These are phyloP conservation scores for Habropoda laboriosa DNA, from an alignment of 1,140 invertebrate species.

Conservation along the genomic window DNA sequence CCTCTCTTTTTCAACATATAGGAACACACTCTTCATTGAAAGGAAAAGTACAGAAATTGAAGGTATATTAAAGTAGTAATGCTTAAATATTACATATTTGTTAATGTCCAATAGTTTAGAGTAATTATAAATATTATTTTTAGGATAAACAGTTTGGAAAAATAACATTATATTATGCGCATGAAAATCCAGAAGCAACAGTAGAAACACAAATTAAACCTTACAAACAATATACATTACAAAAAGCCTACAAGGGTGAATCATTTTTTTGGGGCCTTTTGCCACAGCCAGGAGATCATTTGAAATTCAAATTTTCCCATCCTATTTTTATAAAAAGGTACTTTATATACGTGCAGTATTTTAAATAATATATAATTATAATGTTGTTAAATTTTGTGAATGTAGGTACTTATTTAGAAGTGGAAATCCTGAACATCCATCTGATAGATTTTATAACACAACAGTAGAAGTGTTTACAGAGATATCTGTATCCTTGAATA, in stretches of 20 bases:
- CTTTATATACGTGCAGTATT: conserved; percentile 41
- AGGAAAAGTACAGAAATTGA: conserved; percentile 98
- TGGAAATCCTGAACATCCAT: conserved; percentile 95
- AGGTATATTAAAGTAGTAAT: conserved; percentile 83
- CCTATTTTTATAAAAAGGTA: conserved; percentile 90
- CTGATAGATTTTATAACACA: conserved; percentile 95
- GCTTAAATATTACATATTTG: conserved; percentile 20
- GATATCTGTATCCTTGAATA: conserved; percentile 72
- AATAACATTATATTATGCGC: conserved; percentile 90
- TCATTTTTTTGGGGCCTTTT: conserved; percentile 96
- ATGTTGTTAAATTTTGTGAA: conserved; percentile 29
- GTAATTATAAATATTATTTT: conserved; percentile 13
- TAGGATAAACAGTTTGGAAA: conserved; percentile 97
- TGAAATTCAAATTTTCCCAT: conserved; percentile 91
- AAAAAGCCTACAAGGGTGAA: conserved; percentile 93
- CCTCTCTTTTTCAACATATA: conserved; percentile 97
- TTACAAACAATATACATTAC: conserved; percentile 92
- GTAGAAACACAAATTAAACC: conserved; percentile 90
- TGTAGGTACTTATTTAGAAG: conserved; percentile 92
- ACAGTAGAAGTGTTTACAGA: conserved; percentile 91
- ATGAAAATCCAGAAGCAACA: conserved; percentile 90
- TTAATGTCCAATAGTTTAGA: conserved; percentile 9
- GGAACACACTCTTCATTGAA: conserved; percentile 97
- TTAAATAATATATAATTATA: neutral
- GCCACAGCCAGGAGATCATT: conserved; percentile 91